Evolutionary conservation across 2,888 invertebrate species (phyloP).

Genomic region (Amorpha juglandis): DNA sequence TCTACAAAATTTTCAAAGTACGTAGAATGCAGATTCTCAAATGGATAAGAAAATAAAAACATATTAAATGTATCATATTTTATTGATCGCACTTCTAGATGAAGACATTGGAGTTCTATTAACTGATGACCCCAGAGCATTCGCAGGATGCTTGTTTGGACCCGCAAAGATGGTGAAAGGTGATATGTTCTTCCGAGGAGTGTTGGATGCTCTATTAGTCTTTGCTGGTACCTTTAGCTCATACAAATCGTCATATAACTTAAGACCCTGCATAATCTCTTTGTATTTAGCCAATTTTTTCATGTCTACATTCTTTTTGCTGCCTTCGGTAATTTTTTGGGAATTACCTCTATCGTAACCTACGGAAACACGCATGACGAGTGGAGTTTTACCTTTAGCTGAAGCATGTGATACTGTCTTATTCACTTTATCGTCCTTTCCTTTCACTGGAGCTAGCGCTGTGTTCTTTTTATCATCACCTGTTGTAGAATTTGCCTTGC

Average conservation of each 20-base stretch:
- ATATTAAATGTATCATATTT: neutral
- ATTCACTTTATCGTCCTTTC: conserved; percentile 44
- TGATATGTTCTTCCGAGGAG: conserved; percentile 52
- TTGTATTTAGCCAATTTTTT: conserved; percentile 62
- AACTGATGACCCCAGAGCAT: conserved; percentile 34
- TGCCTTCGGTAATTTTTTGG: conserved; percentile 31
- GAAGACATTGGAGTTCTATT: conserved; percentile 32
- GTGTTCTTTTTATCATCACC: conserved; percentile 36
- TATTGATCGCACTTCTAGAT: conserved; percentile 27
- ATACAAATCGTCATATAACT: conserved; percentile 61
- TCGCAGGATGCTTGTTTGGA: conserved; percentile 28
- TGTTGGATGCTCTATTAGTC: conserved; percentile 71
- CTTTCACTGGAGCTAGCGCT: conserved; percentile 33
- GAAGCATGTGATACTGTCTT: conserved; percentile 43
- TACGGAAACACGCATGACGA: conserved; percentile 62
- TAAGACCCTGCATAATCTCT: conserved; percentile 67
- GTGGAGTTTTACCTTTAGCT: conserved; percentile 47
- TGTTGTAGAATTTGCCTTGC: conserved; percentile 34
- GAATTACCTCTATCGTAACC: conserved; percentile 46
- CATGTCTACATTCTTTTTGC: conserved; percentile 45
- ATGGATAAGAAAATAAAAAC: too few relatives aligned
- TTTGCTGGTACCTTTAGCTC: conserved; percentile 56
- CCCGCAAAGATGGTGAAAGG: conserved; percentile 41
- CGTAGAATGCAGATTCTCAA: too few relatives aligned
- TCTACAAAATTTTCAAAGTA: too few relatives aligned